Evolutionary conservation across 1,140 invertebrate genomes (phyloP), one percentile per base, ranked within the genome.

Genomic region (Hermetia illucens): DNA sequence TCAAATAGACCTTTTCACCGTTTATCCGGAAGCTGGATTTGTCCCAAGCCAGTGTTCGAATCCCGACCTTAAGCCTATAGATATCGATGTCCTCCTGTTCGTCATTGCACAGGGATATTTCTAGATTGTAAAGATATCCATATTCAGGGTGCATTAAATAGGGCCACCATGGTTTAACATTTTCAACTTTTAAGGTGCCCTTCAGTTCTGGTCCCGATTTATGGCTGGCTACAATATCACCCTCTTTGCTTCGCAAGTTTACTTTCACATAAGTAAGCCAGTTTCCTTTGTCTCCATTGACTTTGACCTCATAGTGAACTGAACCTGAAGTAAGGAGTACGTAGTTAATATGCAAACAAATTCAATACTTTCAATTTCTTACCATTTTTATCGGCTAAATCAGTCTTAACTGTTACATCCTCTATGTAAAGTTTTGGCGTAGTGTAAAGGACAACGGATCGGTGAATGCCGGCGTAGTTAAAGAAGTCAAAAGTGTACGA

Each of bases 391-490:
- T 22, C n/a, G 2, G 13, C 58, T 24, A 77, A 55, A 40, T 71
- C 67, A 4, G 84, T 88, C 33, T 66, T 70, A 19, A 90, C 68
- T 5, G 75, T 75, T 17, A 92, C 74, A 53, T 92, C 87, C 47
- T 85, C 74, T 17, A 93, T 75, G 51, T 79, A 86, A 4, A 69
- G 58, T 27, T 64, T 62, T 5, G 87, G 88, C 18, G 82, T 87
- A 2, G 84, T 79, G 53, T 88, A 85, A 1, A 96, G 50, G 46
- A 77, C 69, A 18, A 95, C 88, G 22, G 82, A 70, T 38, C 91
- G 72, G 55, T 94, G 84, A 41, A 95, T 91, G 6, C 91, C 91
- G 6, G 90, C 90, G 61, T 94, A 95, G 58, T 95, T 93, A 64
- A 91, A 94, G 62, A 95, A 96, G 57, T 96, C 91, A 59, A 95